A percentile compares a stretch with the other conserved stretches of the same genome.
Conservation (phyloP, 2,888 invertebrate genomes). For the Junonia oenone region DNA sequence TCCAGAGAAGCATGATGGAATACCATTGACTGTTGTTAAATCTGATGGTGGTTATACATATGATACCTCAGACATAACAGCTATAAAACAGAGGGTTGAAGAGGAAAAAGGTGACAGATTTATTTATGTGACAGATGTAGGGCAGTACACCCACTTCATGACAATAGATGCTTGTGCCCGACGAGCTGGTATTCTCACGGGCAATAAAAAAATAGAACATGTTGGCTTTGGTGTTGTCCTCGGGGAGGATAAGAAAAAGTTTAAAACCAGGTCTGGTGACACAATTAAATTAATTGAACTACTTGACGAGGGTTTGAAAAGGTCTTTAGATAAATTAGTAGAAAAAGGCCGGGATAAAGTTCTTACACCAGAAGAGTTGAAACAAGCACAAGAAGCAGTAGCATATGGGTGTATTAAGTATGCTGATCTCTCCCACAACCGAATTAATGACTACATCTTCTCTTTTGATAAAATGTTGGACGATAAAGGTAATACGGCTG, state of each 20-base stretch:
- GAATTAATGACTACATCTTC: conserved; percentile 96
- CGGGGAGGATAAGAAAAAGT: conserved; percentile 99
- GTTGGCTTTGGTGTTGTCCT: conserved; percentile 98
- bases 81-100: conserved; percentile 89
- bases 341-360: conserved; percentile 94
- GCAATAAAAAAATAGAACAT: conserved; percentile 88
- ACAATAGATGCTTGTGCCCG: conserved; percentile 89
- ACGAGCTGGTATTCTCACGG: conserved; percentile 84
- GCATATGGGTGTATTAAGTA: conserved; percentile 99
- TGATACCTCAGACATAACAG: conserved; percentile 98
- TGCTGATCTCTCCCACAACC: conserved; percentile 96
- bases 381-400: conserved; percentile 91
- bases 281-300: conserved; percentile 93
- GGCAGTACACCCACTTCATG: conserved; percentile 89
- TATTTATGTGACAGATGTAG: conserved; percentile 96
- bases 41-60: conserved; percentile 98
- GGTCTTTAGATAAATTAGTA: conserved; percentile 88
- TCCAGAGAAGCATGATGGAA: conserved; percentile 81
- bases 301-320: conserved; percentile 93
- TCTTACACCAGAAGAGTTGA: conserved; percentile 88
- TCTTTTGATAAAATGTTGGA: conserved; percentile 99
- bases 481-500: conserved; percentile 99
- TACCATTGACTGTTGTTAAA: conserved; percentile 96
- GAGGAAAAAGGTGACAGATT: conserved; percentile 94
- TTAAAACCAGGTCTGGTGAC: conserved; percentile 98